phyloP scores from a whole-genome alignment of 2,113 vertebrate species.

The Cyphomyrus plagiostoma region DNA sequence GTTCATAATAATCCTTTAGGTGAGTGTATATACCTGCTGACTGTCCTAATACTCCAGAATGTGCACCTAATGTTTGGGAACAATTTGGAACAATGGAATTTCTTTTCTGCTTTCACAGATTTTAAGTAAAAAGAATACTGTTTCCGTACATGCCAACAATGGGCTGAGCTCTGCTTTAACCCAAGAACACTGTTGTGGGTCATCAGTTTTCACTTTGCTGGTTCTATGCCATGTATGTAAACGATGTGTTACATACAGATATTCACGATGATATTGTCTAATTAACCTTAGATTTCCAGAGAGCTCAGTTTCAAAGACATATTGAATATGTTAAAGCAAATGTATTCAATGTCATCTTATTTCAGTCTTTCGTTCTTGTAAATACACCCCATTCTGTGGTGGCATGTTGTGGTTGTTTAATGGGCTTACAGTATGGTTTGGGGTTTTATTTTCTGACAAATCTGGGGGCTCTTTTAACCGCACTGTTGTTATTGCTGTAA shows the following conservation, averaged over 20 bases:
- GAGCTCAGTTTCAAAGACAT: not conserved
- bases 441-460: conserved; percentile 3
- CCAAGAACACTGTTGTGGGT: not conserved
- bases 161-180: not conserved
- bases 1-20: too few species aligned
- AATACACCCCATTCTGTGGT: not conserved
- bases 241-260: not conserved
- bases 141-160: not conserved
- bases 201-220: not conserved
- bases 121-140: not conserved
- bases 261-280: not conserved
- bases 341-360: not conserved
- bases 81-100: not conserved
- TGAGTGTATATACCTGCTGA: not conserved
- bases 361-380: not conserved
- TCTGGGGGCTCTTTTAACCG: not conserved
- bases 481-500: not conserved
- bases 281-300: not conserved
- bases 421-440: not conserved
- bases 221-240: not conserved
- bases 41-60: not conserved
- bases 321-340: not conserved
- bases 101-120: not conserved
- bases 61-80: not conserved
- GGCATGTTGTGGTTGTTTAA: conserved; percentile 4